Evolutionary conservation across 2,113 vertebrate genomes (phyloP).

Genomic region (Anolis sagrei): DNA sequence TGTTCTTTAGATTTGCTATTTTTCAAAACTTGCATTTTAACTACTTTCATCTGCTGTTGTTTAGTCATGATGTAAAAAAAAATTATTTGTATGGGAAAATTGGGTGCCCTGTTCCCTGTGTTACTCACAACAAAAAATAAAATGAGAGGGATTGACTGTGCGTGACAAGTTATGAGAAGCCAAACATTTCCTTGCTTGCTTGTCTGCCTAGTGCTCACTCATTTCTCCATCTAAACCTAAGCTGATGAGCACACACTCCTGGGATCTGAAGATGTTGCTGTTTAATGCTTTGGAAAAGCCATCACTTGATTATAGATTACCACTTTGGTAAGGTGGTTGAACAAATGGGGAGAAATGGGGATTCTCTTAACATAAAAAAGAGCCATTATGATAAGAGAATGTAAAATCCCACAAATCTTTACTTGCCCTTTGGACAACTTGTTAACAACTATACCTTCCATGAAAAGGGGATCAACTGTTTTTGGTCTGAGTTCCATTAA

Average conservation of each 20-base stretch:
- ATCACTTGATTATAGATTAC: background rate
- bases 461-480: no score
- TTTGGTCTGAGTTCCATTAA: no score
- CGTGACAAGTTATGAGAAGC: background rate
- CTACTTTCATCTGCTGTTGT: background rate
- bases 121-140: background rate
- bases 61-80: background rate
- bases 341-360: background rate
- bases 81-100: background rate
- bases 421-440: no score
- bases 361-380: background rate
- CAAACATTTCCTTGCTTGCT: background rate
- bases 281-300: background rate
- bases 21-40: no score
- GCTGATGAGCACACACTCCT: background rate
- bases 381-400: no score
- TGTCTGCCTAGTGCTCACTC: background rate
- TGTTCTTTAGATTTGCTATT: background rate
- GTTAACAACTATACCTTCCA: no score
- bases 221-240: background rate
- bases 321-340: background rate
- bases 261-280: background rate
- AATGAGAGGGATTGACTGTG: background rate
- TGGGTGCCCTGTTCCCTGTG: background rate
- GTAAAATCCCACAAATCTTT: no score